phyloP scores from a whole-genome alignment of 2,888 invertebrate species.

The Scaptomyza tumidula region DNA sequence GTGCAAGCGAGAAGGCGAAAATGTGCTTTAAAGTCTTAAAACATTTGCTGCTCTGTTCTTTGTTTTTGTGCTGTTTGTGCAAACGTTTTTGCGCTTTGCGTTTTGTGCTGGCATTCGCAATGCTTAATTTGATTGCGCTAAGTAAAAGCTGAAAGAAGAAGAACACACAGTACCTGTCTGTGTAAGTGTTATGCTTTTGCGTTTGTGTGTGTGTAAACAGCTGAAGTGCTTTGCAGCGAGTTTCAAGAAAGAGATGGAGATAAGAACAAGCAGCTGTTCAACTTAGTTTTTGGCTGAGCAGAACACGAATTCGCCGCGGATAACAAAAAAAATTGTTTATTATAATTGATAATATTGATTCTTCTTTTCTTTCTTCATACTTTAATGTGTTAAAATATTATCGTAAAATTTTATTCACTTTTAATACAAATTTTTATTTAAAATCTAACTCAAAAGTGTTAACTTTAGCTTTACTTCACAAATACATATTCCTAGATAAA shows the following conservation, averaged over 20 bases:
- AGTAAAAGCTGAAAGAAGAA: conserved; percentile 8
- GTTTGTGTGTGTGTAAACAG: neutral
- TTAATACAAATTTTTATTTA: too few relatives aligned
- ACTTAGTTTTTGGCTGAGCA: neutral
- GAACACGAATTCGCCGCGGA: neutral
- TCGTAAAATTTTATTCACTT: too few relatives aligned
- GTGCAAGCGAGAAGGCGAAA: conserved; percentile 16
- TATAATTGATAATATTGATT: too few relatives aligned
- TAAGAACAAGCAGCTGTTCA: neutral
- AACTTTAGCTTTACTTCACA: too few relatives aligned
- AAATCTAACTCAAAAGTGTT: too few relatives aligned
- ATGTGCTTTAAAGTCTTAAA: neutral
- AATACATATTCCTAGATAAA: too few relatives aligned
- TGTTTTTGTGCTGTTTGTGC: conserved; percentile 38
- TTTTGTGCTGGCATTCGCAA: conserved; percentile 35
- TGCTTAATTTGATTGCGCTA: conserved; percentile 30
- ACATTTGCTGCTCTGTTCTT: neutral
- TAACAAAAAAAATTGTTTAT: too few relatives aligned
- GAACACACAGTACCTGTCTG: neutral
- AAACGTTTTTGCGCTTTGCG: conserved; percentile 31
- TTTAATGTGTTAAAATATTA: too few relatives aligned
- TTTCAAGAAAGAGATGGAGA: neutral
- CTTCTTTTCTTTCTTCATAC: too few relatives aligned
- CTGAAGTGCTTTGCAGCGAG: too few relatives aligned
- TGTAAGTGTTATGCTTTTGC: neutral